Evolutionary conservation across 2,888 invertebrate genomes (phyloP).

Genomic region (Antheraea assamensis): DNA sequence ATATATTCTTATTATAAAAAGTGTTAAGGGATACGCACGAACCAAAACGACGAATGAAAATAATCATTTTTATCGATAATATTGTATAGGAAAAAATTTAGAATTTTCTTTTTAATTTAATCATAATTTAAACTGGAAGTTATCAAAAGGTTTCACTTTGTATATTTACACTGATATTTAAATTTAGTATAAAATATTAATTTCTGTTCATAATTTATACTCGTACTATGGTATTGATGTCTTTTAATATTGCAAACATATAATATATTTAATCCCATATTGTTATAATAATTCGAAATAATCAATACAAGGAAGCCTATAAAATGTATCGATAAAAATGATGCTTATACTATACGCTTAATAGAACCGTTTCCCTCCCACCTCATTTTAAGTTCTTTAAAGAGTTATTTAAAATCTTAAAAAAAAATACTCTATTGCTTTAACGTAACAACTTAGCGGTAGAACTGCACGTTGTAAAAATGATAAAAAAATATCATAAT

Average conservation of each 20-base stretch:
- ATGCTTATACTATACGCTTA: constrained; percentile 2
- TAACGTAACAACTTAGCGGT: constrained; percentile 45
- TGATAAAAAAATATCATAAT: constrained; percentile 44
- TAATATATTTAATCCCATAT: not conserved
- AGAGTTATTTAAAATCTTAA: constrained; percentile 28
- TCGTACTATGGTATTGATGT: not conserved
- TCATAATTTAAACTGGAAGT: not conserved
- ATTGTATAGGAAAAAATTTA: not conserved
- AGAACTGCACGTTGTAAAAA: constrained; percentile 39
- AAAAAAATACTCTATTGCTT: constrained; percentile 29
- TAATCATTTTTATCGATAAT: constrained; percentile 6
- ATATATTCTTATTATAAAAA: constrained; percentile 14
- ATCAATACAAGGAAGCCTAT: not conserved
- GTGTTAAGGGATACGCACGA: not conserved
- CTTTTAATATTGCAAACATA: not conserved
- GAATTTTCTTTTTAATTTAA: too few relatives aligned
- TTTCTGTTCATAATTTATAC: not conserved
- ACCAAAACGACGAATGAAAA: not conserved
- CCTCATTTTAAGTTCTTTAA: constrained; percentile 35
- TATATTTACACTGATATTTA: not conserved
- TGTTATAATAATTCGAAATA: not conserved
- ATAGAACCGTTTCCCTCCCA: constrained; percentile 27
- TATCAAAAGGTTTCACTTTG: not conserved
- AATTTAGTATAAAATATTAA: not conserved
- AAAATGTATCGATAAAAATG: constrained; percentile 9